phyloP scores from a whole-genome alignment of 2,888 invertebrate genomes.

The Choreutis nemorana region DNA sequence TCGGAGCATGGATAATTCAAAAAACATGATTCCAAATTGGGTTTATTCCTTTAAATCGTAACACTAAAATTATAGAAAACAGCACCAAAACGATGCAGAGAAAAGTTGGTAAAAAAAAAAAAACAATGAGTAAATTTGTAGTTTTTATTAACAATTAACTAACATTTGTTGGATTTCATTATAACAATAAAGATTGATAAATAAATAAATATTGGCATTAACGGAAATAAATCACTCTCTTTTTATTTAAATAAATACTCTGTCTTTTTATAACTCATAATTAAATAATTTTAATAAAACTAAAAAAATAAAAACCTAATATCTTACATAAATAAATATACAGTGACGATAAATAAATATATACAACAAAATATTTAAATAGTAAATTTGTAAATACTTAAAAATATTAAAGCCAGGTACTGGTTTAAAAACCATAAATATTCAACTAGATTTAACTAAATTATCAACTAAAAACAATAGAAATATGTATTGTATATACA shows the following conservation, averaged over 20 bases:
- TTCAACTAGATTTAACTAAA: conserved; percentile 12
- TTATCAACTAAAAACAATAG: conserved; percentile 5
- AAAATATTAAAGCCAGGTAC: conserved; percentile 54
- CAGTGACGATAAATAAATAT: conserved; percentile 11
- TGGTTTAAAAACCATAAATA: conserved; percentile 21
- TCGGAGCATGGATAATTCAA: no score
- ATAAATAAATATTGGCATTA: no score
- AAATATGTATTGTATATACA: conserved; percentile 21
- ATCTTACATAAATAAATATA: conserved; percentile 3
- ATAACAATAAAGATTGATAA: conserved; percentile 8
- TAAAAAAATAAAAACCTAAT: conserved; percentile 3
- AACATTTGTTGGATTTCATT: conserved; percentile 10
- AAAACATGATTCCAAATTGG: no score
- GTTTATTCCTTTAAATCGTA: no score
- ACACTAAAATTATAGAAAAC: no score
- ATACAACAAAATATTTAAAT: conserved; percentile 14
- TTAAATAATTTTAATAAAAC: conserved; percentile 5
- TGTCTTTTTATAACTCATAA: no score
- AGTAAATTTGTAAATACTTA: conserved; percentile 23
- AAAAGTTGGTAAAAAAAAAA: conserved; percentile 15
- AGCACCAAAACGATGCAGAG: no score
- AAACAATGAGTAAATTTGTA: conserved; percentile 19
- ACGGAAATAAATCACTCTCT: no score
- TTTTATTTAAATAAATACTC: no score
- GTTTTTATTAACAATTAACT: conserved; percentile 19